Evolutionary conservation across 1,140 invertebrate genomes (phyloP), one percentile per base, ranked within the genome.

Genomic region (Macrotrachela quadricornifera): DNA sequence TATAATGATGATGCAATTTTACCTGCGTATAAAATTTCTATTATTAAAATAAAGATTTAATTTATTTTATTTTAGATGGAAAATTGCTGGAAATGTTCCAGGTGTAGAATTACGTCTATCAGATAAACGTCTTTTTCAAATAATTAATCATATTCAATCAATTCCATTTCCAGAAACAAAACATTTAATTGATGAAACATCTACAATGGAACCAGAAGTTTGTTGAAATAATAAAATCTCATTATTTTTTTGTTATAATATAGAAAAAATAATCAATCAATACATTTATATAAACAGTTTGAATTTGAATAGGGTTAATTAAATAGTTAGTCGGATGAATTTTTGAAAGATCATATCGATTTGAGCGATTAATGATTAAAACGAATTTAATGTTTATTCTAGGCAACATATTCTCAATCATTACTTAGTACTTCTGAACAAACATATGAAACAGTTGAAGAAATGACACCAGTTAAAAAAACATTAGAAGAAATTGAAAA

Each of bases 151-250:
- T 21, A 41, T 53, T 53, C 44, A 46, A 36, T 46, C 44, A 30
- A 53, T 53, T 47, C 51, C 51, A 10, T 53, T 53, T 53, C 51
- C 51, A 9, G 15, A 41, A 42, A 39, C 36, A 36, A 17, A 51
- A 44, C 40, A 21, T 30, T 8, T 8, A 30, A 8, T 30, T 8
- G 8, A 30, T 30, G 21, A 30, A 30, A 30, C 8, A 4, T 8
- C 21, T 4, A 30, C 21, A 30, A 4, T 30, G 8, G 21, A 30
- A 30, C 3, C 21, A 30, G 21, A 30, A 30, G 21, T 30, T 30
- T 30, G 21, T 30, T 30, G n/a, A n/a, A n/a, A n/a, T n/a, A n/a
- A n/a, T n/a, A n/a, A n/a, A n/a, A n/a, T n/a, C n/a, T n/a, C n/a
- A n/a, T n/a, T n/a, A n/a, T n/a, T n/a, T n/a, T n/a, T n/a, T n/a